phyloP scores from a whole-genome alignment of 2,888 invertebrate species.

The Anarsia innoxiella region DNA sequence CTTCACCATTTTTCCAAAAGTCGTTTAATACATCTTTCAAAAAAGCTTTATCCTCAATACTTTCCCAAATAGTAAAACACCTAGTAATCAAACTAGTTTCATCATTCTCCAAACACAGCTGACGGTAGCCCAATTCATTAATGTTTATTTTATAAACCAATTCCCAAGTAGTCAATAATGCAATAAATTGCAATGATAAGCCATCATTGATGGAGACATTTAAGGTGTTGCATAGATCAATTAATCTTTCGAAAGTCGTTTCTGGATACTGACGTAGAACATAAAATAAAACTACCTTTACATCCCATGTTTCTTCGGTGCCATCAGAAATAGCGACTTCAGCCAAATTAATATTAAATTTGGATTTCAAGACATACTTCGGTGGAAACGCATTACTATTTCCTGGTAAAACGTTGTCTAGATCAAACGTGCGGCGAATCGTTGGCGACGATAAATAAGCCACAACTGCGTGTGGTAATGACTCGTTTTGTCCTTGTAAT shows the following conservation, averaged over 20 bases:
- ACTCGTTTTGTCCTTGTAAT: constrained; percentile 49
- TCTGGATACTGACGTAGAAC: constrained; percentile 52
- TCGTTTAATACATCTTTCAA: constrained; percentile 55
- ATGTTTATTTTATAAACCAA: constrained; percentile 49
- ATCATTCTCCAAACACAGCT: constrained; percentile 43
- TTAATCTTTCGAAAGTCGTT: constrained; percentile 42
- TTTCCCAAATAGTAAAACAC: constrained; percentile 57
- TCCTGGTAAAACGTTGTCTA: constrained; percentile 39
- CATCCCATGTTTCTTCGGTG: constrained; percentile 66
- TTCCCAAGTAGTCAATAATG: constrained; percentile 56
- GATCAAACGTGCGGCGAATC: constrained; percentile 43
- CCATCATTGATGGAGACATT: constrained; percentile 56
- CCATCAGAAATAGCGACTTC: constrained; percentile 59
- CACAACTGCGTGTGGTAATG: constrained; percentile 37
- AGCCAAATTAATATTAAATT: constrained; percentile 59
- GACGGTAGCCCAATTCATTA: constrained; percentile 44
- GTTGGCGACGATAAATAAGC: constrained; percentile 41
- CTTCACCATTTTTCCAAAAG: constrained; percentile 69
- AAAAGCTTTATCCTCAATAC: constrained; percentile 55
- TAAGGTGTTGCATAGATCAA: constrained; percentile 51
- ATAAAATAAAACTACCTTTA: constrained; percentile 60
- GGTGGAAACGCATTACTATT: constrained; percentile 49
- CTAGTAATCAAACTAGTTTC: constrained; percentile 38
- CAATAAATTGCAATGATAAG: constrained; percentile 55
- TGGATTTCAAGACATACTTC: constrained; percentile 53